A percentile compares a stretch with the other conserved stretches of the same genome.
Evolutionary conservation across 2,113 vertebrate species (phyloP).

Genomic region (Capreolus pygargus): DNA sequence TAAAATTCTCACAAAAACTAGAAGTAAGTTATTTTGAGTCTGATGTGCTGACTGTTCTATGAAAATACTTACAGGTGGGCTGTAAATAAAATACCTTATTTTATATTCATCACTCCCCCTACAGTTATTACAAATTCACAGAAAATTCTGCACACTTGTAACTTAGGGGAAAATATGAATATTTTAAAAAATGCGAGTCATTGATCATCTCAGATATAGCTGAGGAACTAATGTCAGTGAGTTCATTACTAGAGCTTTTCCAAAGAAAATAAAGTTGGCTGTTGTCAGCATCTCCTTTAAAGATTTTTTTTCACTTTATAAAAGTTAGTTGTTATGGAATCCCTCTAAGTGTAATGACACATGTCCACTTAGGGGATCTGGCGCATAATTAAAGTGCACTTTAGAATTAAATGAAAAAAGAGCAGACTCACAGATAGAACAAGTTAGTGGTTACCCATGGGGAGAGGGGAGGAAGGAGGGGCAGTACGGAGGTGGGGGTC

Average conservation of each 20-base stretch:
- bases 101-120: not conserved
- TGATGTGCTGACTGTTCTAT: not conserved
- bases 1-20: slow-evolving; percentile 22
- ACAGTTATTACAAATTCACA: not conserved
- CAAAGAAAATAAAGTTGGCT: slow-evolving; percentile 2
- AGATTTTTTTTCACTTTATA: not conserved
- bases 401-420: not conserved
- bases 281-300: not conserved
- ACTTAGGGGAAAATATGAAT: not conserved
- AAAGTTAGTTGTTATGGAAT: not conserved
- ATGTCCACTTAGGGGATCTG: not conserved
- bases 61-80: not conserved
- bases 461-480: not conserved
- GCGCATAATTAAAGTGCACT: not conserved
- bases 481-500: too few relatives aligned
- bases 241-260: not conserved
- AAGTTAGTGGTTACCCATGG: not conserved
- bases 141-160: not conserved
- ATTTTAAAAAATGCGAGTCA: not conserved
- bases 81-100: not conserved
- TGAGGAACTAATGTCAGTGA: not conserved
- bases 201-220: not conserved
- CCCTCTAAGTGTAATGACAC: not conserved
- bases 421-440: not conserved
- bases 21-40: not conserved